Evolutionary conservation across 1,140 invertebrate genomes (phyloP), one percentile per base, ranked within the genome.

Genomic region (Vollenhovia emeryi): DNA sequence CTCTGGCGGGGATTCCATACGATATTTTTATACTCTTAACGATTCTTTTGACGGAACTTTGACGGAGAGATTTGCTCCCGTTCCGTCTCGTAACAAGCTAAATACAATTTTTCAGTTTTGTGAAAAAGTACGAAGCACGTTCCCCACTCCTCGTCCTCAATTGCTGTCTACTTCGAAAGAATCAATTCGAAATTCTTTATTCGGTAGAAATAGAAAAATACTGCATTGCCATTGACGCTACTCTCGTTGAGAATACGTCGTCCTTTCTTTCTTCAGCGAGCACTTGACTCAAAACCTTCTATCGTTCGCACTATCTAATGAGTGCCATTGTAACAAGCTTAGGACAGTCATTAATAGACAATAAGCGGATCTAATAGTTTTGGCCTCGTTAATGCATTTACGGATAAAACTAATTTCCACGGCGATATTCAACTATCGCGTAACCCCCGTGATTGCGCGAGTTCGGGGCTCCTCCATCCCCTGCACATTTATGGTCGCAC

Each of bases 311-410:
- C 30, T 57, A 57, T 36, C 30, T 8, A 5, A 36, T 36, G 21
- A 36, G 75, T 79, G 43, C 75, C 75, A 79, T 79, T 4, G 43
- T 36, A 79, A 33, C n/a, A 27, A 66, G 8, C 8, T 57, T 33
- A 48, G 36, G 9, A 40, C n/a, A 76, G 27, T 66, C 40, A 78
- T n/a, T 36, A 52, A 36, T 76, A 76, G 18, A 30, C 15, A 18
- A 57, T 74, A 57, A 74, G 24, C 27, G 21, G 13, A 43, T 45
- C 27, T 33, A n/a, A 60, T 55, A 57, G 6, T 74, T 36, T 74
- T 9, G 21, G 15, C 8, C 13, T 36, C 9, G 18, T 33, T 33
- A 71, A 71, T 52, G 11, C n/a, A 55, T 15, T 55, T 55, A 40
- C 13, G 69, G 50, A 15, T 75, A 59, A 75, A 71, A 30, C 27